Conservation (phyloP, 2,113 vertebrate genomes). For the Callopanchax toddi region DNA sequence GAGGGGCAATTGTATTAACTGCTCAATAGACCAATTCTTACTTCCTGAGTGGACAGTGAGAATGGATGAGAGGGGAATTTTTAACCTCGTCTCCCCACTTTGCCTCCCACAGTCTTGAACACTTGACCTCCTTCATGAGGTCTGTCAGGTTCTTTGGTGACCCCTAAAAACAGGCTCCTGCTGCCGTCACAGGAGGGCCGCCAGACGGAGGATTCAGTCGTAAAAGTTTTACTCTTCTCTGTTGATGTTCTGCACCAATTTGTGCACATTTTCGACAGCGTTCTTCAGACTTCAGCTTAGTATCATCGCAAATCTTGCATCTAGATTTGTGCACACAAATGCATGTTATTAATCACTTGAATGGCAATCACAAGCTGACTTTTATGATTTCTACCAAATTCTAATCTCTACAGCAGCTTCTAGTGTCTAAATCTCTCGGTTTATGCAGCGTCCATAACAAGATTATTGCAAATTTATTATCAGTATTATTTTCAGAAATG, state of each 20-base stretch:
- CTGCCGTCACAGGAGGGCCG: constrained; percentile 49
- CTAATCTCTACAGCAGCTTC: constrained; percentile 37
- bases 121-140: constrained; percentile 58
- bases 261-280: neutral
- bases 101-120: constrained; percentile 39
- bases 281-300: neutral
- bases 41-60: constrained; percentile 40
- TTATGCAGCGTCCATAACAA: constrained; percentile 26
- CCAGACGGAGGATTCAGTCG: constrained; percentile 20
- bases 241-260: neutral
- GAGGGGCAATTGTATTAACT: constrained; percentile 65
- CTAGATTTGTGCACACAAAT: neutral
- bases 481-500: constrained; percentile 63
- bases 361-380: neutral
- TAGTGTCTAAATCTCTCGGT: constrained; percentile 51
- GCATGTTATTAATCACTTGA: neutral
- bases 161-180: constrained; percentile 39
- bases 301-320: neutral
- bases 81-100: constrained; percentile 20
- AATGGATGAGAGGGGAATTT: constrained; percentile 23
- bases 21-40: constrained; percentile 66
- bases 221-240: constrained; percentile 11
- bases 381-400: constrained; percentile 15
- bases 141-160: constrained; percentile 49
- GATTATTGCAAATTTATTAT: constrained; percentile 57